Base-by-base conservation (phyloP, 2,113 vertebrate genomes). In the Bos indicus region DNA sequence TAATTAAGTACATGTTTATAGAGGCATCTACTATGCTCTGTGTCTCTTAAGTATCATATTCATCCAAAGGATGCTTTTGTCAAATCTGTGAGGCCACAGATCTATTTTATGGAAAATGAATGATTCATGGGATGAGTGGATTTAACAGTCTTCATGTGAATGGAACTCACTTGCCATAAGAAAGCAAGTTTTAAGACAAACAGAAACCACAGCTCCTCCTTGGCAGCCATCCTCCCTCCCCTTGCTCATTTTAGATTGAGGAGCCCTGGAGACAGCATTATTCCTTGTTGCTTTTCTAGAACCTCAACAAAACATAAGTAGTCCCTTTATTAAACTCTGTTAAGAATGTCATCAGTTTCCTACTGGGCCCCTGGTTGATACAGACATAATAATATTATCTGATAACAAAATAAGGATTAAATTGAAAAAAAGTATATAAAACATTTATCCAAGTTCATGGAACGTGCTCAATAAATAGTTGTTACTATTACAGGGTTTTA, bases 151-250 rank as follows among this genome's bases (percentile, higher is more conserved):
- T 94, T 91, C 56, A 25, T 26, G 36, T 16, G 23, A 88, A 62
- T 52, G 67, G 19, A 88, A 81, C 23, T 94, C 81, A 57, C 30
- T 15, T 62, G 25, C 17, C 48, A 21, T 30, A 71, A 77, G 30
- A 85, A 91, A 88, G n/a, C 64, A 88, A 92, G n/a, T 54, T 84
- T 96, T 59, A 81, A 98, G 94, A n/a, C 54, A 90, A 74, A 82
- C n/a, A 21, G 48, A 88, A 46, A 7, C 14, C 46, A 78, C 28
- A 81, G n/a, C 14, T 60, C 17, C 43, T 80, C 19, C 2, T 0
- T 4, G 28, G 10, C 33, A 74, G 28, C 33, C 21, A 56, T 3
- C 11, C 33, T 83, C 23, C 25, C 54, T 90, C 57, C 40, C 26
- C 9, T 28, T 28, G 43, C 43, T 8, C 11, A 19, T 56, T 46